Evolutionary conservation across 2,113 vertebrate species (phyloP).

Genomic region (Zapornia atra): DNA sequence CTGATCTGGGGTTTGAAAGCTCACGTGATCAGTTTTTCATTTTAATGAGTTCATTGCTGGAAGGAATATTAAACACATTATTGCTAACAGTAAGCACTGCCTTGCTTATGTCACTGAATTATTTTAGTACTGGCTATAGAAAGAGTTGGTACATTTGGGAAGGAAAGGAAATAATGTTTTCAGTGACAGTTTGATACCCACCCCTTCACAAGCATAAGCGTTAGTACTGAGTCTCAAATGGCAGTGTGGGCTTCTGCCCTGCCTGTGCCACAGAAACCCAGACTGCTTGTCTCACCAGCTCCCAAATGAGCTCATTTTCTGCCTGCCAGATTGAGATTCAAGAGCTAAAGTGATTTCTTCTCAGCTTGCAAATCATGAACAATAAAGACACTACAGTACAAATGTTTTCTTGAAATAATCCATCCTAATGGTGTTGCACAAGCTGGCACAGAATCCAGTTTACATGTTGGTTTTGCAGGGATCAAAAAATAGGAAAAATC

Average conservation of each 20-base stretch:
- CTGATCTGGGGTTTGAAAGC: neutral
- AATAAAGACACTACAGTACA: neutral
- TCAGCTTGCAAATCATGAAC: neutral
- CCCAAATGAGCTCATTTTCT: neutral
- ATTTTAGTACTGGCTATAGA: neutral
- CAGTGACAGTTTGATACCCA: neutral
- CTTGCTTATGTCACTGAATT: neutral
- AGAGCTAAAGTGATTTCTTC: neutral
- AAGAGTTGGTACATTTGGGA: neutral
- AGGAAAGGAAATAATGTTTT: neutral
- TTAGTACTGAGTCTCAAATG: neutral
- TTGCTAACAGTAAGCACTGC: neutral
- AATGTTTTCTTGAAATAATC: neutral
- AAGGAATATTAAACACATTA: neutral
- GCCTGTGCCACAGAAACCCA: neutral
- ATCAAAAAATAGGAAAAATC: neutral
- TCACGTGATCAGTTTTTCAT: neutral
- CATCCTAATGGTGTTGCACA: neutral
- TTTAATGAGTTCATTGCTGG: neutral
- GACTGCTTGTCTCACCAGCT: neutral
- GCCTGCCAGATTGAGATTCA: neutral
- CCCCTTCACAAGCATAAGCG: accelerated
- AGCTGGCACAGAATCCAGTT: neutral
- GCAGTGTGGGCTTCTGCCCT: neutral
- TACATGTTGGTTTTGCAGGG: neutral